Base-by-base conservation (phyloP, 2,888 invertebrate species). In the Cryptocephalus primarius region DNA sequence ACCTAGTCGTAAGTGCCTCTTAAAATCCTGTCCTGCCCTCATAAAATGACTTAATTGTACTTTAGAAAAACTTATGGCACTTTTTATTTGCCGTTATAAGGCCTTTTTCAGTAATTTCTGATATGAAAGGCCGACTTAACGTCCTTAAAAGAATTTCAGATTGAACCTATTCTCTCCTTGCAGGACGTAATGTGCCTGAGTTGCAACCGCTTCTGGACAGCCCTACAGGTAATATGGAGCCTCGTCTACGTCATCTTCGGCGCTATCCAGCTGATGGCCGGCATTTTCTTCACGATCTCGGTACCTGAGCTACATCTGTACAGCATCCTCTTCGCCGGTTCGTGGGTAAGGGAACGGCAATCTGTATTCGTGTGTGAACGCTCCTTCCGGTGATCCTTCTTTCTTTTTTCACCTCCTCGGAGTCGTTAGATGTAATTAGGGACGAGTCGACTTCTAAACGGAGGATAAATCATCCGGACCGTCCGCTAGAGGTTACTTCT, bases 251-350 rank as follows among this genome's bases (percentile, higher is more conserved):
- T 73, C 43, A 62, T 68, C 42, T 68, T 71, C 51, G 76, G 75
- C 46, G 70, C 72, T 45, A 68, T 71, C 45, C 76, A 75, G 60
- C 62, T 75, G 45, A 70, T 73, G 48, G 70, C 72, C 34, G 75
- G 75, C 36, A 70, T 75, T 47, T 74, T 75, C 61, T 75, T 74
- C 61, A 62, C 74, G 49, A 67, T 75, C 51, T 71, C 72, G 39
- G 63, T 75, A 52, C 74, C 74, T 48, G 68, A 74, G 47, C 65
- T 74, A 46, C 67, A 69, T 52, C 62, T 75, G 31, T 72, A 71
- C 48, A 70, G 72, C 51, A 73, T 74, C 54, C 61, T 76, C 46
- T 71, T 72, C 64, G 71, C 72, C 9, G 76, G 75, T 59, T 63
- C 71, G 57, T 72, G 72, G 73, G 76, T 75, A 65, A 72, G 71